Conservation (phyloP, 2,797 vertebrate genomes). For the Neomorphus geoffroyi region DNA sequence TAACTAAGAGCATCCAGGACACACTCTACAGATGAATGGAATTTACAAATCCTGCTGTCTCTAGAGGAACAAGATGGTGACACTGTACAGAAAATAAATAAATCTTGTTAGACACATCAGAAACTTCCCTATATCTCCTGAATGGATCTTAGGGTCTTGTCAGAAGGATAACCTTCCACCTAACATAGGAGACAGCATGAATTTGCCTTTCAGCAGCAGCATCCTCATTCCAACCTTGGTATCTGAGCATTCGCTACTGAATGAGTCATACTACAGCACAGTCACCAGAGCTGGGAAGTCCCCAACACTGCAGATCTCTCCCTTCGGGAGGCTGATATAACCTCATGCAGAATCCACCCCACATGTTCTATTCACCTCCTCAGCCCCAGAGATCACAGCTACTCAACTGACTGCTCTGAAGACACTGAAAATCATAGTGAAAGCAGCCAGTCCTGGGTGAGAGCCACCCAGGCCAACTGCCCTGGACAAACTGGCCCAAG, state of each 20-base stretch:
- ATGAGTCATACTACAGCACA: background rate
- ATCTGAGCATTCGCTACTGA: background rate
- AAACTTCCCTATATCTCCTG: background rate
- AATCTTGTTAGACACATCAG: background rate
- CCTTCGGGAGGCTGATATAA: background rate
- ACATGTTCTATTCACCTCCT: background rate
- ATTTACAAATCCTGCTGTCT: background rate
- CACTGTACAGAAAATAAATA: background rate
- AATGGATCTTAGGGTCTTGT: background rate
- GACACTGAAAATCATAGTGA: background rate
- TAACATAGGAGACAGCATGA: background rate
- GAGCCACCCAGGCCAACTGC: background rate
- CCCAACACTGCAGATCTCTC: background rate
- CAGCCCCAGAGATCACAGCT: background rate
- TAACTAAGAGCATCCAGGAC: background rate
- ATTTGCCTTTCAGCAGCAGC: background rate
- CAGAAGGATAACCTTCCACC: background rate
- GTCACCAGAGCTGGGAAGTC: slow-evolving; percentile 16
- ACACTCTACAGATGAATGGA: background rate
- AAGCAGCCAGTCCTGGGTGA: background rate
- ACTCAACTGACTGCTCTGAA: background rate
- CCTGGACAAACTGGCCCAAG: background rate
- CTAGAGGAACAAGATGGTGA: background rate
- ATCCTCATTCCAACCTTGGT: background rate
- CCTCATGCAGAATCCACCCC: background rate